Conservation (phyloP, 2,888 invertebrate species). For the Fragum whitleyi region DNA sequence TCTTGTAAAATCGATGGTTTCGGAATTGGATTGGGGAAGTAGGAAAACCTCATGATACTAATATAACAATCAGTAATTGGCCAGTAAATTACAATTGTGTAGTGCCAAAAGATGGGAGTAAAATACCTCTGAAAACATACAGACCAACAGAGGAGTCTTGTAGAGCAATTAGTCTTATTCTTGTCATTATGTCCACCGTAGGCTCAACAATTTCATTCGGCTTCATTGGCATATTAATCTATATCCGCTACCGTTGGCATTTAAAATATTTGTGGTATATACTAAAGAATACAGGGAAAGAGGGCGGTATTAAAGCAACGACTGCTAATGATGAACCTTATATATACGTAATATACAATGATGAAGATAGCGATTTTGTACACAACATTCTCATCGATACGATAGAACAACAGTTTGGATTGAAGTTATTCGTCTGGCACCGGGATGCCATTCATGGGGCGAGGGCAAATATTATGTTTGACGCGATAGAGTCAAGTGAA, state of each 20-base stretch:
- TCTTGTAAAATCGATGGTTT: not conserved
- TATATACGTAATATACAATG: slow-evolving; percentile 1
- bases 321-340: not conserved
- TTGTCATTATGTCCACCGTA: not conserved
- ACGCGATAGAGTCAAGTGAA: not conserved
- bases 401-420: not conserved
- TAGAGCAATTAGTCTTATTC: not conserved
- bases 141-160: not conserved
- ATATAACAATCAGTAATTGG: not conserved
- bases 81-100: not conserved
- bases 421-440: slow-evolving; percentile 7
- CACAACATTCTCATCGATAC: not conserved
- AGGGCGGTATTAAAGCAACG: not conserved
- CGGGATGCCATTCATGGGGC: not conserved
- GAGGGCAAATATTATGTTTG: slow-evolving; percentile 7
- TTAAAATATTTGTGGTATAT: not conserved
- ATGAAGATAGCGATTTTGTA: not conserved
- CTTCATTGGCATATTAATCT: not conserved
- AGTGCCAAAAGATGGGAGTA: not conserved
- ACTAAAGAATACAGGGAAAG: not conserved
- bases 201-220: not conserved
- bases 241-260: slow-evolving; percentile 1
- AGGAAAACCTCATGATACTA: not conserved
- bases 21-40: not conserved
- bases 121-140: not conserved